These are phyloP conservation scores for Cephalopholis sonnerati DNA, from an alignment of 2,113 vertebrate species.

Conservation along the genomic window DNA sequence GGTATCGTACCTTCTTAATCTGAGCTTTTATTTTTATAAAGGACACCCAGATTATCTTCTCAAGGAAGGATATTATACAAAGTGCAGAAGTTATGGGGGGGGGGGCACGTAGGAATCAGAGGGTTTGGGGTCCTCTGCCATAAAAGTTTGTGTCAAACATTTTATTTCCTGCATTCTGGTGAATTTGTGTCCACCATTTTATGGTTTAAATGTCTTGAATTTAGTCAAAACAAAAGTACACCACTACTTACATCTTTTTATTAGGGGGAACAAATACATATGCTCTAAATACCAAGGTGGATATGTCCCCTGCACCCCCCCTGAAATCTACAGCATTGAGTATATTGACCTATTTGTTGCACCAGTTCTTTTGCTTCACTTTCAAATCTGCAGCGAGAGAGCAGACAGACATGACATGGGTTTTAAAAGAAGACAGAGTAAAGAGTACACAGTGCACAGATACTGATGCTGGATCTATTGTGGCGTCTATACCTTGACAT, in stretches of 20 bases:
- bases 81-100: not conserved
- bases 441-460: not conserved
- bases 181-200: no score
- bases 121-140: no score
- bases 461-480: not conserved
- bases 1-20: slow-evolving; percentile 3
- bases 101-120: no score
- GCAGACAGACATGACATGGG: slow-evolving; percentile 2
- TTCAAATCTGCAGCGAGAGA: slow-evolving; percentile 8
- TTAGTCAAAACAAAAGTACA: no score
- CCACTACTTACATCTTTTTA: no score
- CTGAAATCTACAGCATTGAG: not conserved
- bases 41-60: not conserved
- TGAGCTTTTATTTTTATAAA: slow-evolving; percentile 17
- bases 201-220: no score
- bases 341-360: slow-evolving; percentile 27
- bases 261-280: no score
- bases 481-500: not conserved
- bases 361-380: not conserved
- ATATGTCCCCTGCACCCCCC: no score
- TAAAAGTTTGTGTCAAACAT: no score
- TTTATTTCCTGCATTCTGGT: no score
- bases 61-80: not conserved
- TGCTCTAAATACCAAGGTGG: no score
- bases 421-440: slow-evolving; percentile 5